phyloP scores from a whole-genome alignment of 2,888 invertebrate genomes.

The Aspidiotus destructor region DNA sequence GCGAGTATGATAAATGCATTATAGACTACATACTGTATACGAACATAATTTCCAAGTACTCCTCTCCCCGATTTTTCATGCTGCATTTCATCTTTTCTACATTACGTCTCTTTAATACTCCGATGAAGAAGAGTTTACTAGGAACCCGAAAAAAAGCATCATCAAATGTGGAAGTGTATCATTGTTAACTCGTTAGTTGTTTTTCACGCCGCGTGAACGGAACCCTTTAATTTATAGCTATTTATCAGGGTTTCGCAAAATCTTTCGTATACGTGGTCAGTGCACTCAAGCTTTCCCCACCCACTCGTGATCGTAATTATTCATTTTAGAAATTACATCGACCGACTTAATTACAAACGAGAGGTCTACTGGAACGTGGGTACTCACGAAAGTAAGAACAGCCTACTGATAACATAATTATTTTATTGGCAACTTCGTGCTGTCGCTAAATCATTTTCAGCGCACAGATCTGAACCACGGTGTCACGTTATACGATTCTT shows the following conservation, averaged over 20 bases:
- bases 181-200: conserved; percentile 30
- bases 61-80: neutral
- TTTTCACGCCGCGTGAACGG: conserved; percentile 22
- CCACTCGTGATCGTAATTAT: neutral
- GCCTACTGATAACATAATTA: too few species aligned
- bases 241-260: conserved; percentile 8
- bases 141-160: conserved; percentile 7
- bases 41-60: conserved; percentile 12
- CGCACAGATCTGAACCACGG: too few species aligned
- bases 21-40: neutral
- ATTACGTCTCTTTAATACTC: neutral
- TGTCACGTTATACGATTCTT: too few species aligned
- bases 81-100: neutral
- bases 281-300: neutral
- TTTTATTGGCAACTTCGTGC: too few species aligned
- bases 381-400: too few species aligned
- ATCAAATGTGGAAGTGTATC: conserved; percentile 22
- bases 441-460: too few species aligned
- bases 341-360: too few species aligned
- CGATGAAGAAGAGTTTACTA: neutral
- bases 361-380: too few species aligned
- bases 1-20: conserved; percentile 25
- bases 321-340: too few species aligned
- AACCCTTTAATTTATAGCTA: conserved; percentile 25
- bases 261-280: neutral